phyloP scores from a whole-genome alignment of 2,888 invertebrate genomes.

The Mantis religiosa region DNA sequence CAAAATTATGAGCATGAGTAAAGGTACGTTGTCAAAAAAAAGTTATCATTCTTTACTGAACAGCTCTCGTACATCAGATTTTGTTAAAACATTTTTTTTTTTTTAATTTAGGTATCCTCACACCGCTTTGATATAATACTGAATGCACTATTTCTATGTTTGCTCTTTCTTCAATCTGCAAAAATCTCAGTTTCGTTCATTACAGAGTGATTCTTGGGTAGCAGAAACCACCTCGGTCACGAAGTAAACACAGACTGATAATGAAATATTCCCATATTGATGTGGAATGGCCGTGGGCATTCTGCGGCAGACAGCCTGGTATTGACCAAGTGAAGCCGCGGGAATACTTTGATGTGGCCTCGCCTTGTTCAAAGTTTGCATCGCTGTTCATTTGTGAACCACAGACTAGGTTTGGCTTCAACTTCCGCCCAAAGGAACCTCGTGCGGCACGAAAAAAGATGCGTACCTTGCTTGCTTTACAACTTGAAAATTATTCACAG shows the following conservation, averaged over 20 bases:
- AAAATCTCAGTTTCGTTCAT: too few species aligned
- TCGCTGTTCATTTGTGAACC: not conserved
- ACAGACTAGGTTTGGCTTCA: not conserved
- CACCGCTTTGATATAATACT: too few species aligned
- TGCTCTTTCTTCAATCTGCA: too few species aligned
- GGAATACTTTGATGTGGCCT: not conserved
- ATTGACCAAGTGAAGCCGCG: not conserved
- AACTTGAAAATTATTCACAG: not conserved
- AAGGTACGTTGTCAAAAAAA: too few species aligned
- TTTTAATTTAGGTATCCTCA: too few species aligned
- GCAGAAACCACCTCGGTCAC: too few species aligned
- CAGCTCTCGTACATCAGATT: too few species aligned
- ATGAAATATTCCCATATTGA: not conserved
- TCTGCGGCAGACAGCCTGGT: not conserved
- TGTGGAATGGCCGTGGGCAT: not conserved
- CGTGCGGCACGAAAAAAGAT: not conserved
- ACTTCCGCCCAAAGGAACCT: not conserved
- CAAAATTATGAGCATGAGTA: too few species aligned
- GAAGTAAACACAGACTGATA: not conserved
- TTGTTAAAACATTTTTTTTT: too few species aligned
- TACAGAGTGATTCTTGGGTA: too few species aligned
- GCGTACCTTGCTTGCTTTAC: not conserved
- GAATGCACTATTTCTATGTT: too few species aligned
- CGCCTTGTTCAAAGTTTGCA: not conserved
- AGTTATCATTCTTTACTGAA: too few species aligned